Percentiles rank a stretch among this genome's conserved stretches.
Conservation (phyloP, 2,797 vertebrate genomes). For the Squalus acanthias region DNA sequence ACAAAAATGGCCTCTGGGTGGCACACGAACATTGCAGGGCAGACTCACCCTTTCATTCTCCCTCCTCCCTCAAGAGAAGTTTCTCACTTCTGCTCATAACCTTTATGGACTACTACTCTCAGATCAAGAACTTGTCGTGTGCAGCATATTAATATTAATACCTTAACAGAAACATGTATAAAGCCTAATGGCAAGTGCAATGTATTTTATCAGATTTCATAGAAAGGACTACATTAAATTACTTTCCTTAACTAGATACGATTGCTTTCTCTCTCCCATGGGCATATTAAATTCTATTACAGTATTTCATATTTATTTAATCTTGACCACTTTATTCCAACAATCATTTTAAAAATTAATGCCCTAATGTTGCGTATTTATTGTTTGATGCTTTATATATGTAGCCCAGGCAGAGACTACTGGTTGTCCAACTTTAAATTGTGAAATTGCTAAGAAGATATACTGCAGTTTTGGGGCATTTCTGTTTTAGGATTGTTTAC, state of each 20-base stretch:
- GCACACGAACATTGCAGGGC: neutral
- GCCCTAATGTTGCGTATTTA: neutral
- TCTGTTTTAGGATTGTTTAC: neutral
- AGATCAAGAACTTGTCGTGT: neutral
- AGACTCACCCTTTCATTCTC: neutral
- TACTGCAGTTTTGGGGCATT: neutral
- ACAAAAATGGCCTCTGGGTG: neutral
- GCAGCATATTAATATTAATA: neutral
- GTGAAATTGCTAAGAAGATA: neutral
- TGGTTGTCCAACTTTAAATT: neutral
- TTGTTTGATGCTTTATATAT: neutral
- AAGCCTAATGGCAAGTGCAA: neutral
- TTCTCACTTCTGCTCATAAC: neutral
- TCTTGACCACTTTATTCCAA: neutral
- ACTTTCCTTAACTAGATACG: neutral
- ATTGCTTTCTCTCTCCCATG: neutral
- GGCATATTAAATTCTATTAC: neutral
- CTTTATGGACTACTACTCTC: neutral
- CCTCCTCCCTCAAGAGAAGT: neutral
- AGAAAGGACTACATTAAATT: neutral
- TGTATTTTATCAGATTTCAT: slow-evolving; percentile 1
- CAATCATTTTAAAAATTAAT: neutral
- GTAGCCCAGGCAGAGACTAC: neutral
- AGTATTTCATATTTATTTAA: neutral
- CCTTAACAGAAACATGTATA: neutral